A percentile compares a stretch with the other conserved stretches of the same genome.
Evolutionary conservation across 2,888 invertebrate species (phyloP).

Genomic region (Torymus aiolomorphi): DNA sequence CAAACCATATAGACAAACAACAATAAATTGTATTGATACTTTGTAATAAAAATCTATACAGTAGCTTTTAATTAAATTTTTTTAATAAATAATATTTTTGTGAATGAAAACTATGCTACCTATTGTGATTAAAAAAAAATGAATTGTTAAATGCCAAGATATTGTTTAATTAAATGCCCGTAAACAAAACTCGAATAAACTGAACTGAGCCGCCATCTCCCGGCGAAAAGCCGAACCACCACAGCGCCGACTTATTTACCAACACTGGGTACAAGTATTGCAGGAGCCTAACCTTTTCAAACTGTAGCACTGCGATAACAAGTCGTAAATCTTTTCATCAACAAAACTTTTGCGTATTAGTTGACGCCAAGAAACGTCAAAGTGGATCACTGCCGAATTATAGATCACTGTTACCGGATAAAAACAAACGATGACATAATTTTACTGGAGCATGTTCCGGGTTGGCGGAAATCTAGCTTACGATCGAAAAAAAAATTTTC

Average conservation of each 20-base stretch:
- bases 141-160: not conserved
- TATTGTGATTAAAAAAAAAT: too few relatives aligned
- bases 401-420: not conserved
- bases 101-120: too few relatives aligned
- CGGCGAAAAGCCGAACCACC: not conserved
- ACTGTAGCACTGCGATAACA: constrained; percentile 28
- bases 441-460: constrained; percentile 48
- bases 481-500: constrained; percentile 8
- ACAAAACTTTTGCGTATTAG: constrained; percentile 25
- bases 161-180: not conserved
- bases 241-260: constrained; percentile 17
- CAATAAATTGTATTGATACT: too few relatives aligned
- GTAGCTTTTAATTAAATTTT: too few relatives aligned
- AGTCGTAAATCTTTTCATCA: constrained; percentile 31
- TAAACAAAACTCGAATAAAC: not conserved
- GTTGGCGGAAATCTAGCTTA: constrained; percentile 32
- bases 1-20: too few relatives aligned
- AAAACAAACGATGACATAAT: constrained; percentile 54
- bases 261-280: constrained; percentile 25
- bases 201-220: constrained; percentile 31
- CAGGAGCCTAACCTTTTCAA: constrained; percentile 49
- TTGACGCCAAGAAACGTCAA: not conserved
- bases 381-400: not conserved
- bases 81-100: too few relatives aligned
- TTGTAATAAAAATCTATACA: too few relatives aligned